These are phyloP conservation scores for Nannospalax galili DNA, from an alignment of 2,113 vertebrate species.

Conservation along the genomic window DNA sequence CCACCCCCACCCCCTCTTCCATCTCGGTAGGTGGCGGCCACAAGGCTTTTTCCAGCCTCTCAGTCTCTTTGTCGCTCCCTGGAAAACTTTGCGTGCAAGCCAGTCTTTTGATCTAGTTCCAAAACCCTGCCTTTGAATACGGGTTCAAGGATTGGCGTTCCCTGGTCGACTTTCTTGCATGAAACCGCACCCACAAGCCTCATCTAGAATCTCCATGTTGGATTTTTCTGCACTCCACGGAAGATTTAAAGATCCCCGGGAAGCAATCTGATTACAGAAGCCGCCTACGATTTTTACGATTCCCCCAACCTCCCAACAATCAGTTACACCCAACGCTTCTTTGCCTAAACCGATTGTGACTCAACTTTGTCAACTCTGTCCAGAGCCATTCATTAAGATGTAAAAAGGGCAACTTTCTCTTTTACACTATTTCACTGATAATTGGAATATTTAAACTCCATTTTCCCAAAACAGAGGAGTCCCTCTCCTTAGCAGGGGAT, in stretches of 20 bases:
- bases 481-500: too few species aligned
- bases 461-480: not conserved
- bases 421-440: not conserved
- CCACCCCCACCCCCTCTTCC: constrained; percentile 32
- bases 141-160: constrained; percentile 26
- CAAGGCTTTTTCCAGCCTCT: constrained; percentile 53
- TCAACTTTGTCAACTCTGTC: not conserved
- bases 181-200: constrained; percentile 55
- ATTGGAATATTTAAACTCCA: not conserved
- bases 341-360: constrained; percentile 3
- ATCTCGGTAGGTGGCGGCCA: constrained; percentile 68
- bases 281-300: not conserved
- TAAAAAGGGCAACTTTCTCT: not conserved
- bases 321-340: not conserved
- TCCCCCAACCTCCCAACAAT: not conserved
- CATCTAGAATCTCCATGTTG: constrained; percentile 21
- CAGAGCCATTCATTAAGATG: constrained; percentile 1
- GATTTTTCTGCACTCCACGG: constrained; percentile 1
- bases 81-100: constrained; percentile 73
- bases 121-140: constrained; percentile 65
- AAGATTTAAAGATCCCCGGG: not conserved
- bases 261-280: constrained; percentile 22
- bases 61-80: constrained; percentile 63
- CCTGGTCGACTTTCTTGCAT: not conserved
- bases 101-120: constrained; percentile 67